Base-by-base conservation (phyloP, 2,113 vertebrate genomes). In the Gallinago undulata region DNA sequence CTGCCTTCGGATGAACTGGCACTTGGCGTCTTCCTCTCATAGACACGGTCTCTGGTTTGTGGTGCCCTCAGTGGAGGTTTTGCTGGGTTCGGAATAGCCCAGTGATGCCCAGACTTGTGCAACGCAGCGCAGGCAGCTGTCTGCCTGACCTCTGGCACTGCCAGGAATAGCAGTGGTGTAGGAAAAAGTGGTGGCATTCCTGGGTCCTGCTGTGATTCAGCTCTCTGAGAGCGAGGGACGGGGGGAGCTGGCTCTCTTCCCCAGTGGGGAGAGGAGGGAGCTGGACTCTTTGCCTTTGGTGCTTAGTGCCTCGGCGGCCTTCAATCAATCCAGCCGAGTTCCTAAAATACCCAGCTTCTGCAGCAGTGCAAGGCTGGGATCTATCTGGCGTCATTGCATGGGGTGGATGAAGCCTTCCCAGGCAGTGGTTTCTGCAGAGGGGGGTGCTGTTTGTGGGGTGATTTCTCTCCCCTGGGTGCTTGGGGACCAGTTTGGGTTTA, bases 1-100 rank as follows among this genome's bases (percentile, higher is more conserved):
- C 8, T 0, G 0, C 66, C 8, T 50, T 39, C 0, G 1, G 25
- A 4, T 47, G 53, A 21, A 17, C 33, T 2, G 2, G 37, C 0
- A 4, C 31, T 62, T 17, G 25, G 22, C 1, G 1, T 37, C 45
- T 9, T 25, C 35, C 33, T 67, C 7, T 45, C 4, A 4, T 55
- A 21, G 50, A 13, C 48, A 5, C 13, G 15, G 57, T 13, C 0
- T 2, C 18, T 5, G 41, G 7, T 22, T 24, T 10, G 41, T 4
- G 7, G 13, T 3, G 19, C 1, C 2, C 51, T 35, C 0, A 0
- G 37, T 1, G 0, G 39, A 23, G 57, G 50, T 22, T 62, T 90
- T 1, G 2, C 10, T 62, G 63, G 0, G 0, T 64, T n/a, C 2
- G 59, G 75, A 66, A 22, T 24, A 83, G 47, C 45, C 57, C 0